Percentiles rank a stretch among this genome's conserved stretches.
Evolutionary conservation across 2,888 invertebrate species (phyloP).

Genomic region (Nymphalis c-album): DNA sequence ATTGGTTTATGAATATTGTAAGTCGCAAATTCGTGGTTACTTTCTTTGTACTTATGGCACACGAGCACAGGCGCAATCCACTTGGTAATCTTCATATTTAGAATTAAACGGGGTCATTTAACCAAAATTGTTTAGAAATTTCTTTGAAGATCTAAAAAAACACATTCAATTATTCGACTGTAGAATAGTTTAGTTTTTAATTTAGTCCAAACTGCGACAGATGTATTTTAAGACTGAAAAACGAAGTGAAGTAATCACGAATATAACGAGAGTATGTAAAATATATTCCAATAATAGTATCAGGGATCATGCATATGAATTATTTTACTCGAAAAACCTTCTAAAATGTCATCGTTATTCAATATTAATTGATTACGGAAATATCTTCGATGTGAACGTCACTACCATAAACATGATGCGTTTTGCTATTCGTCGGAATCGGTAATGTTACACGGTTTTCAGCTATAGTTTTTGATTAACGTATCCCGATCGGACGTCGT

Average conservation of each 20-base stretch:
- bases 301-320: constrained; percentile 31
- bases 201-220: not conserved
- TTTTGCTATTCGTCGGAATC: constrained; percentile 54
- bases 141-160: no score
- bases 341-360: constrained; percentile 31
- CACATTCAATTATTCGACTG: no score
- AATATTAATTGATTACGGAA: constrained; percentile 32
- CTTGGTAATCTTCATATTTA: no score
- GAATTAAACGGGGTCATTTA: no score
- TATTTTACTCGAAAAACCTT: constrained; percentile 35
- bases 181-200: no score
- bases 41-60: no score
- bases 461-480: constrained; percentile 41
- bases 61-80: no score
- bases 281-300: constrained; percentile 21
- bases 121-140: no score
- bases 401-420: constrained; percentile 16
- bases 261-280: constrained; percentile 21
- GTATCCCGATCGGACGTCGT: not conserved
- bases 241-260: not conserved
- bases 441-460: constrained; percentile 58
- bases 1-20: no score
- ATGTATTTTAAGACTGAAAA: not conserved
- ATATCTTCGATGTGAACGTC: constrained; percentile 25
- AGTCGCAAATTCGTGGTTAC: no score